Base-by-base conservation (phyloP, 2,888 invertebrate genomes). In the Atrina japonica region DNA sequence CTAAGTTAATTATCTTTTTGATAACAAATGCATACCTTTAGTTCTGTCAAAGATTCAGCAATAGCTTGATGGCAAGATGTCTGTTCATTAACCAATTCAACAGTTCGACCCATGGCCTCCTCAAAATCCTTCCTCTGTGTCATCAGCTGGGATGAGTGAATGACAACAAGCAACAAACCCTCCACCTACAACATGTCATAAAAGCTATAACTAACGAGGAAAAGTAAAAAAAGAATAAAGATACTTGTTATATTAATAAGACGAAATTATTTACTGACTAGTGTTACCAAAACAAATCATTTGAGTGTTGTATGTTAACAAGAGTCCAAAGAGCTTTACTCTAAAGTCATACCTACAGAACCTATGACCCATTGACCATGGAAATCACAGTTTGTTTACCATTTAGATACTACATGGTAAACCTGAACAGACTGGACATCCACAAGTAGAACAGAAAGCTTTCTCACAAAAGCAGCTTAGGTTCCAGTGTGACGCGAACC, bases 11-110 rank as follows among this genome's bases (percentile, higher is more conserved):
- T n/a, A n/a, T n/a, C n/a, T n/a, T n/a, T n/a, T n/a, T n/a, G 11
- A 53, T 40, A 18, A 3, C 16, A 14, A 56, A 40, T 41, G 41
- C 58, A 56, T 67, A 88, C 88, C 91, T 92, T 94, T n/a, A 94
- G 89, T 59, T 92, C 89, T 30, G 91, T 90, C 74, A 95, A 93
- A 3, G 94, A 93, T 27, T 93, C 92, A 90, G 93, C 92, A 66
- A 95, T 93, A 16, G 92, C 92, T 0, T 92, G 89, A 79, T 92
- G 92, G 75, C 92, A 92, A 2, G 91, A 90, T 1, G 90, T 91
- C 80, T 91, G 91, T 70, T 92, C 91, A 67, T 89, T 89, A 29
- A 88, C 82, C 9, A 91, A 74, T 21, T 80, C 78, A 14, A 92
- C 85, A 7, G 84, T 84, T 25, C 73, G 83, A 2, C 86, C 86